Conservation (phyloP, 2,797 vertebrate genomes). For the Oryzias dopingdopingensis region DNA sequence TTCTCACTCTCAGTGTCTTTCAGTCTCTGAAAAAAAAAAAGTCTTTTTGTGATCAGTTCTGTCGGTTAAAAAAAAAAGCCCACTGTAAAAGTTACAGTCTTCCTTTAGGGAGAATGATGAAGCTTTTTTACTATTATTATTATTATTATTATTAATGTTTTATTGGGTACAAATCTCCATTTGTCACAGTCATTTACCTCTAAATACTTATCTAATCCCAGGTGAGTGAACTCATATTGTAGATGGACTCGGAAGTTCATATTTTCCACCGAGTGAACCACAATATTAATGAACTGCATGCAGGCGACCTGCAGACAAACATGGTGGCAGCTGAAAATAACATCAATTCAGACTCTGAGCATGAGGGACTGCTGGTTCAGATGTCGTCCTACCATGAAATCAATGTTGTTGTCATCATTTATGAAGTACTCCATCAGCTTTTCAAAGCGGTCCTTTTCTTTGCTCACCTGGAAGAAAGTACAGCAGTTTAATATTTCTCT, state of each 20-base stretch:
- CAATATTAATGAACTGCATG: conserved; percentile 98
- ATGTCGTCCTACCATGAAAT: conserved; percentile 88
- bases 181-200: conserved; percentile 74
- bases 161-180: not conserved
- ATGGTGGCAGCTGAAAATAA: not conserved
- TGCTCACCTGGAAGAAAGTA: conserved; percentile 80
- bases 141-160: no score
- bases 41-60: no score
- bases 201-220: conserved; percentile 89
- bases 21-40: conserved; percentile 71
- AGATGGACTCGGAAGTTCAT: conserved; percentile 97
- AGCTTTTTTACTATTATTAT: no score
- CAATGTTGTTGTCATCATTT: conserved; percentile 93
- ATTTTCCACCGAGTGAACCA: conserved; percentile 96
- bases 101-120: no score
- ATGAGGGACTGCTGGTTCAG: no score
- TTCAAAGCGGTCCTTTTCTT: conserved; percentile 92
- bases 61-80: no score
- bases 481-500: not conserved
- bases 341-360: not conserved
- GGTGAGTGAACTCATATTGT: conserved; percentile 93
- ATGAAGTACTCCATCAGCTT: conserved; percentile 96
- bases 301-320: conserved; percentile 85
- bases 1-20: conserved; percentile 92
- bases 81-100: no score